A percentile compares a stretch with the other conserved stretches of the same genome.
Evolutionary conservation across 92 coral and sea anemone genomes (phyloP).

Genomic region (Zoanthus sansibaricus): DNA sequence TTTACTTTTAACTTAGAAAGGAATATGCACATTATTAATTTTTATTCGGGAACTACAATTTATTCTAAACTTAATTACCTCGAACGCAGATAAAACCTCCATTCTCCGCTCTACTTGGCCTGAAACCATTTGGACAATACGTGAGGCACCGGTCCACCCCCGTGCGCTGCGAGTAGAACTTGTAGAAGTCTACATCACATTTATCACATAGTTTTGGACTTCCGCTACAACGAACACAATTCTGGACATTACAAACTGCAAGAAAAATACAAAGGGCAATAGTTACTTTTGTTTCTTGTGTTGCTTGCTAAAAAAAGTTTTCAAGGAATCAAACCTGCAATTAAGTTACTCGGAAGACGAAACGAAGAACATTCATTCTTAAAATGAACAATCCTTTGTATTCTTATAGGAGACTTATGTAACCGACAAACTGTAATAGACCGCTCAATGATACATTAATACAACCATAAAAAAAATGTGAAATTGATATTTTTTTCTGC

Average conservation of each 20-base stretch:
- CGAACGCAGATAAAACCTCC: slow-evolving; percentile 33
- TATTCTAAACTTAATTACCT: not conserved
- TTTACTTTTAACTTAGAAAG: too few relatives aligned
- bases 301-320: not conserved
- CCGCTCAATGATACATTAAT: too few relatives aligned
- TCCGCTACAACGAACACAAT: slow-evolving; percentile 26
- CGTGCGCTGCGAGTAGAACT: slow-evolving; percentile 29
- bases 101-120: slow-evolving; percentile 24
- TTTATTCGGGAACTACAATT: not conserved
- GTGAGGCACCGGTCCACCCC: slow-evolving; percentile 18
- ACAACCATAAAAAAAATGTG: too few relatives aligned
- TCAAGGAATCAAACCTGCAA: too few relatives aligned
- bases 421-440: too few relatives aligned
- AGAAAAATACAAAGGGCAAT: too few relatives aligned
- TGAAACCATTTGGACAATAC: slow-evolving; percentile 40
- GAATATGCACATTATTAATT: not conserved
- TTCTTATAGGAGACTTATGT: too few relatives aligned
- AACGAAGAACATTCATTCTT: too few relatives aligned
- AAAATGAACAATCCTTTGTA: too few relatives aligned
- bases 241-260: slow-evolving; percentile 32
- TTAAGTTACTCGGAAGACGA: too few relatives aligned
- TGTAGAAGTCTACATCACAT: slow-evolving; percentile 37
- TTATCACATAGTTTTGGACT: slow-evolving; percentile 34
- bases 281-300: too few relatives aligned
- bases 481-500: too few relatives aligned